Base-by-base conservation (phyloP, 2,113 vertebrate species). In the Gobio gobio region DNA sequence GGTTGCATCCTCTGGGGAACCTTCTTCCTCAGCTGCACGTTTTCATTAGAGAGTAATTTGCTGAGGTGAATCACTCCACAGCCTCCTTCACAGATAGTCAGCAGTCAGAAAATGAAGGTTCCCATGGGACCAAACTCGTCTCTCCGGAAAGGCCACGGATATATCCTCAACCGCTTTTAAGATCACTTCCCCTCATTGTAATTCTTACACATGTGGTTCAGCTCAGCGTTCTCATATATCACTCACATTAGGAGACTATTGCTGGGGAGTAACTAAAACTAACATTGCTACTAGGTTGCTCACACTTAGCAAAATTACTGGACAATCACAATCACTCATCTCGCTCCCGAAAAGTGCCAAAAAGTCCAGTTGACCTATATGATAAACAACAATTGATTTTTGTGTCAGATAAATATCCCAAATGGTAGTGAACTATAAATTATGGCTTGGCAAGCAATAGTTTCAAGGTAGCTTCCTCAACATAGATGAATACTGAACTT, bases 1-100 rank as follows among this genome's bases (percentile, higher is more conserved):
- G 75, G 64, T 47, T 24, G 78, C 43, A 29, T 78, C 43, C 79
- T 61, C 74, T 56, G 51, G 75, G 33, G 76, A 68, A 58, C 29
- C 6, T 24, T 36, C 80, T 40, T 63, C 20, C 45, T 66, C 24
- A 77, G 75, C 75, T n/a, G 24, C 12, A 47, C 77, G 68, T 83
- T 79, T 90, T 89, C 77, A 88, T 89, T 86, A 89, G 49, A 36
- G 36, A 75, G 66, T 86, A 68, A 87, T 88, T 85, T 86, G 64
- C 76, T 84, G 5, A 45, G 83, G 51, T 81, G 84, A 81, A 84
- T 74, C 36, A 54, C 36, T 76, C 6, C 13, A 20, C n/a, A n/a
- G 36, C 40, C n/a, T 54, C 6, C 77, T 56, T 59, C 14, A n/a
- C 43, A 14, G 68, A 81, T 36, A 75, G 18, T 33, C 73, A 73